Conservation (phyloP, 2,113 vertebrate species). For the Albula glossodonta region DNA sequence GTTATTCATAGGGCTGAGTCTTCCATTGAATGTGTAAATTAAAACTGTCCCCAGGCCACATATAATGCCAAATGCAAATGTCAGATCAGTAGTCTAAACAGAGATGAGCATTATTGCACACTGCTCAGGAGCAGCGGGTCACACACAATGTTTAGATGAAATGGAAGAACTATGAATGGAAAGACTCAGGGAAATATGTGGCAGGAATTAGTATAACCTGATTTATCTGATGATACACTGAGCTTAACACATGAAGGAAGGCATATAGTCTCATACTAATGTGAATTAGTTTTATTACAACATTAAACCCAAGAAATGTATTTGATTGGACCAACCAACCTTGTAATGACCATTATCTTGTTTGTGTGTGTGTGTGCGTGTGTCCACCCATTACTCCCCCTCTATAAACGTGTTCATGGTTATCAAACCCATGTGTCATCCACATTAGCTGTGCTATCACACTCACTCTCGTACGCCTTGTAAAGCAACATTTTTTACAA, state of each 20-base stretch:
- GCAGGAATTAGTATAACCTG: background rate
- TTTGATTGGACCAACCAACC: background rate
- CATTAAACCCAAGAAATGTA: background rate
- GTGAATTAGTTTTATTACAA: background rate
- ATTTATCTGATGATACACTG: background rate
- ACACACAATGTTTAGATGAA: background rate
- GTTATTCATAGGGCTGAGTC: background rate
- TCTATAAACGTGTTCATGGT: no score
- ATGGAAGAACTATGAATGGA: background rate
- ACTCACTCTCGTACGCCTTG: no score
- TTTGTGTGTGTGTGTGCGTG: background rate
- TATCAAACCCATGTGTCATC: no score
- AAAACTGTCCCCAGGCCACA: background rate
- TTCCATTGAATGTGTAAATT: background rate
- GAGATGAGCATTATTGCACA: background rate
- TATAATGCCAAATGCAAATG: background rate
- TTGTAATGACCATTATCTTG: background rate
- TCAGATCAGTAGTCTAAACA: background rate
- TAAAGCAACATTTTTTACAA: no score
- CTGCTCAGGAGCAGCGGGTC: background rate
- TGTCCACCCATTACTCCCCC: background rate
- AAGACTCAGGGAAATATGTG: background rate
- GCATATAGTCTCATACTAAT: background rate
- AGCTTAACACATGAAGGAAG: background rate
- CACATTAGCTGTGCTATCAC: no score